phyloP scores from a whole-genome alignment of 2,888 invertebrate genomes.

The Panzeria rudis region DNA sequence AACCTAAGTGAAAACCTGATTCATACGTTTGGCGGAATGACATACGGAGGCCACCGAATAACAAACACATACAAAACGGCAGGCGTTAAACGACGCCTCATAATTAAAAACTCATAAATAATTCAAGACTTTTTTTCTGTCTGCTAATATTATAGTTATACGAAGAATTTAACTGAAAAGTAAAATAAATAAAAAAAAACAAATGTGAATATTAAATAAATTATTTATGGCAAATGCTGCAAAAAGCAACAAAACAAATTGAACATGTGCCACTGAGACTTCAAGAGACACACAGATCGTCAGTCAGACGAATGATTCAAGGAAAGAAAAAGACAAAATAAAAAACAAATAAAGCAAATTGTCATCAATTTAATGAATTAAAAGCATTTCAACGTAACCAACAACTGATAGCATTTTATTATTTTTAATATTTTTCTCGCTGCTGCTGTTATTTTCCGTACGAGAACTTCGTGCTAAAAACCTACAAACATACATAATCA shows the following conservation, averaged over 20 bases:
- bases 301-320: slow-evolving; percentile 31
- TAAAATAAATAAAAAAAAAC: slow-evolving; percentile 8
- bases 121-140: slow-evolving; percentile 38
- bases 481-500: slow-evolving; percentile 22
- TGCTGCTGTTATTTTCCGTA: not conserved
- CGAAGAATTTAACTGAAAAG: slow-evolving; percentile 25
- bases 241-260: slow-evolving; percentile 60
- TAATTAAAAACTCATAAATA: slow-evolving; percentile 73
- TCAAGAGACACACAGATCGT: slow-evolving; percentile 48
- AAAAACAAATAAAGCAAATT: slow-evolving; percentile 55
- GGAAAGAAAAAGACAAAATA: not conserved
- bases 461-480: slow-evolving; percentile 45
- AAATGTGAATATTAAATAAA: slow-evolving; percentile 56
- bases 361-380: slow-evolving; percentile 72
- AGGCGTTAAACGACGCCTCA: slow-evolving; percentile 69
- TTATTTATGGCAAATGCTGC: slow-evolving; percentile 55
- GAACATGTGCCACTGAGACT: slow-evolving; percentile 65
- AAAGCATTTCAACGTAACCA: slow-evolving; percentile 68
- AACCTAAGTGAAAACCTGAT: slow-evolving; percentile 38
- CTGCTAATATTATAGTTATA: slow-evolving; percentile 1
- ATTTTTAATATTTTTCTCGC: not conserved
- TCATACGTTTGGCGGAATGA: slow-evolving; percentile 5
- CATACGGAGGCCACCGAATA: slow-evolving; percentile 21
- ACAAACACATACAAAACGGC: slow-evolving; percentile 39
- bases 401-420: slow-evolving; percentile 75